Percentiles rank a stretch among this genome's conserved stretches.
These are phyloP conservation scores for Pseudomugil tenellus DNA, from an alignment of 2,797 vertebrate species.

Conservation along the genomic window DNA sequence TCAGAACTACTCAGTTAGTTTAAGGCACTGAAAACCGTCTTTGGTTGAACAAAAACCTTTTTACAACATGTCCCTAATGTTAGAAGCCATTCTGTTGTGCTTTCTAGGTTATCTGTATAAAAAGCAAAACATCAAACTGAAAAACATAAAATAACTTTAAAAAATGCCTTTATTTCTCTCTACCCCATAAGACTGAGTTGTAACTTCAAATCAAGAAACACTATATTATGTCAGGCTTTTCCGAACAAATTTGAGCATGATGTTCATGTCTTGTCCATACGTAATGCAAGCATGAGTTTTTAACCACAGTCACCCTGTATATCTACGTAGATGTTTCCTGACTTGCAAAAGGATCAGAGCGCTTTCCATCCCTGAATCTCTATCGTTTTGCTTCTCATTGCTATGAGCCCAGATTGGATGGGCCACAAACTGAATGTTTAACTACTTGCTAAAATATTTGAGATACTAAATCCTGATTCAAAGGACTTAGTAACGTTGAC, in stretches of 20 bases:
- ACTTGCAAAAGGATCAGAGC: not conserved
- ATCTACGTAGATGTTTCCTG: not conserved
- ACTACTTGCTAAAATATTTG: too few species aligned
- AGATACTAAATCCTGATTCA: conserved; percentile 39
- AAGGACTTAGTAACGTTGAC: conserved; percentile 23
- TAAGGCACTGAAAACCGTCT: not conserved
- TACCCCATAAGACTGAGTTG: not conserved
- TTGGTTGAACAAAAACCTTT: not conserved
- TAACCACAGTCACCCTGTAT: not conserved
- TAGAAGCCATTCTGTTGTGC: not conserved
- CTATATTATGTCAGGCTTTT: not conserved
- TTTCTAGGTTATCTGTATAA: not conserved
- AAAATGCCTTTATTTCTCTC: not conserved
- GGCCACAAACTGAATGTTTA: too few species aligned
- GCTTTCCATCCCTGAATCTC: not conserved
- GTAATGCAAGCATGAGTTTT: not conserved
- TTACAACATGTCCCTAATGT: not conserved
- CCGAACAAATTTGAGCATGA: too few species aligned
- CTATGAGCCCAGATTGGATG: not conserved
- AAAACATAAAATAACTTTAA: not conserved
- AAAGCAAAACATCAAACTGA: not conserved
- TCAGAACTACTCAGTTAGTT: not conserved
- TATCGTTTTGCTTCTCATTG: not conserved
- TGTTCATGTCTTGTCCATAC: not conserved
- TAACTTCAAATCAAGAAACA: not conserved